Percentiles rank a stretch among this genome's conserved stretches.
Conservation (phyloP, 2,888 invertebrate species). For the Drosophila multiciliata region DNA sequence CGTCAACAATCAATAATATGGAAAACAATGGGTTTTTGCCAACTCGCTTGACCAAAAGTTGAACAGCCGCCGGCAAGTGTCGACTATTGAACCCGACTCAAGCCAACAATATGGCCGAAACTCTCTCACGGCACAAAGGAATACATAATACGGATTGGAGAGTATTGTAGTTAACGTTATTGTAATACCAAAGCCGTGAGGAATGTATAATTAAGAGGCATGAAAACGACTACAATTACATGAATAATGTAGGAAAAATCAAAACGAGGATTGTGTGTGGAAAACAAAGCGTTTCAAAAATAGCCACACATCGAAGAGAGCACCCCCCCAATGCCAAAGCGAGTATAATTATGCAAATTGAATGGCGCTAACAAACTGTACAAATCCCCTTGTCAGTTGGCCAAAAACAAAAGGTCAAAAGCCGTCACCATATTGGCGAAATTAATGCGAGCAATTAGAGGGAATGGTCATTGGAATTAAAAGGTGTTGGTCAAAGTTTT, state of each 20-base stretch:
- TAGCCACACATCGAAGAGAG: constrained; percentile 30
- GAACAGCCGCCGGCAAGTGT: constrained; percentile 40
- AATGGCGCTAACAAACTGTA: constrained; percentile 42
- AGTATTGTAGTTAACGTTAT: constrained; percentile 2
- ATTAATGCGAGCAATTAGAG: constrained; percentile 23
- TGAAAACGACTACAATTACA: constrained; percentile 44
- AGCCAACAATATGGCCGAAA: constrained; percentile 31
- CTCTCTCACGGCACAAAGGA: constrained; percentile 6
- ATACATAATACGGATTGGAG: constrained; percentile 9
- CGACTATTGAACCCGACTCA: constrained; percentile 59
- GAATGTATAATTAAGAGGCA: constrained; percentile 66
- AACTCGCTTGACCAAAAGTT: constrained; percentile 46
- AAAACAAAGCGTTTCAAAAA: constrained; percentile 55
- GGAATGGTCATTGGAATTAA: constrained; percentile 11
- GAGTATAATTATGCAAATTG: constrained; percentile 70
- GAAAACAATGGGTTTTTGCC: constrained; percentile 30
- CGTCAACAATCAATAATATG: constrained; percentile 42
- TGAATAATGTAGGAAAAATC: constrained; percentile 46
- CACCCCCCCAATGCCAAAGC: background rate
- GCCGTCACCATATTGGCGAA: constrained; percentile 22
- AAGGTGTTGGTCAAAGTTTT: constrained; percentile 38
- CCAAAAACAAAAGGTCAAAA: constrained; percentile 63
- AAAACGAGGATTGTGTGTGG: constrained; percentile 27
- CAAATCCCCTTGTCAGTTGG: constrained; percentile 14
- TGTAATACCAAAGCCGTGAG: constrained; percentile 11